Percentiles rank a stretch among this genome's conserved stretches.
Conservation (phyloP, 2,113 vertebrate genomes). For the Todiramphus chloris region DNA sequence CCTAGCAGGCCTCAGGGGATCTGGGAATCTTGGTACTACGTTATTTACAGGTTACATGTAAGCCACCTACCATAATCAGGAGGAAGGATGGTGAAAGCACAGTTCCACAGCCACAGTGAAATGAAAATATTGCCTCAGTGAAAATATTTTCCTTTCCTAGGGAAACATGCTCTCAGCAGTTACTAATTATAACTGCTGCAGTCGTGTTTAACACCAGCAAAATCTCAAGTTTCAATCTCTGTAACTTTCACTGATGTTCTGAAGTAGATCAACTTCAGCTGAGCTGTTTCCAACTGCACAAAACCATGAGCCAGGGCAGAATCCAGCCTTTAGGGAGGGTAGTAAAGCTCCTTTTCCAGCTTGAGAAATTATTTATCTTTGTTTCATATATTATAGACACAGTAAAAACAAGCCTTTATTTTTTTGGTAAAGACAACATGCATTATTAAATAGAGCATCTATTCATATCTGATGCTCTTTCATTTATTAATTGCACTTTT, state of each 20-base stretch:
- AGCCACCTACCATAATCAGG: background rate
- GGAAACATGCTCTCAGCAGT: background rate
- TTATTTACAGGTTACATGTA: background rate
- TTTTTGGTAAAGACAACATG: background rate
- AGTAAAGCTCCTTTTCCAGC: background rate
- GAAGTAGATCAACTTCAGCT: background rate
- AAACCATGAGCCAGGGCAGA: background rate
- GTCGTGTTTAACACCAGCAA: background rate
- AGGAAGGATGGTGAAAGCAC: background rate
- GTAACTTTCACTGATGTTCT: background rate
- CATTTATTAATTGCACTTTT: constrained; percentile 23
- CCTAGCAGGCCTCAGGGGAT: background rate
- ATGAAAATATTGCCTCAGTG: too few relatives aligned
- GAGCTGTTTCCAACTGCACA: background rate
- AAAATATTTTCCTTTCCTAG: background rate
- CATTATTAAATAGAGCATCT: constrained; percentile 31
- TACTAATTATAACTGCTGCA: background rate
- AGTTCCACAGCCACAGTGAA: background rate
- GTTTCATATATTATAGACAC: background rate
- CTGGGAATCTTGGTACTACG: background rate
- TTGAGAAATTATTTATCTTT: constrained; percentile 24
- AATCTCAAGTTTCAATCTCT: background rate
- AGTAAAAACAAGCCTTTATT: background rate
- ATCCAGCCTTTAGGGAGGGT: background rate
- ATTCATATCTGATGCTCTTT: background rate